Conservation (phyloP, 2,113 vertebrate genomes). For the Tachycineta bicolor region DNA sequence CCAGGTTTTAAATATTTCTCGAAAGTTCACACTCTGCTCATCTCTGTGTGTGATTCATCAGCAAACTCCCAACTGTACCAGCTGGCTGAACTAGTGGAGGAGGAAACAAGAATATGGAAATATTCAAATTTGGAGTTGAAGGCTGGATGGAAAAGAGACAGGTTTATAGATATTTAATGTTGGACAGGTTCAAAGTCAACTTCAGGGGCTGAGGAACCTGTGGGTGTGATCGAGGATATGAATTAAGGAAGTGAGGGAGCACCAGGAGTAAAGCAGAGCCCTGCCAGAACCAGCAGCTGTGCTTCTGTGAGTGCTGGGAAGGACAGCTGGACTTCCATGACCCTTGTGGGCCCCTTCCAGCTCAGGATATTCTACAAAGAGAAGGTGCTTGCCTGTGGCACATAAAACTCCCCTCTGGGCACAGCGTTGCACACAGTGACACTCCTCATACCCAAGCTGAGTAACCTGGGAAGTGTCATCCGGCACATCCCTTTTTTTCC, state of each 20-base stretch:
- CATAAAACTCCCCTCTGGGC: neutral
- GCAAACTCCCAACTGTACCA: neutral
- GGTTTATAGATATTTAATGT: neutral
- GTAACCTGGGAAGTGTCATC: rapidly evolving
- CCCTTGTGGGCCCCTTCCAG: neutral
- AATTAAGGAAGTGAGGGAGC: neutral
- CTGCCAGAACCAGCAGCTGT: neutral
- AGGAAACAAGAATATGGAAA: neutral
- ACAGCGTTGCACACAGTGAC: rapidly evolving
- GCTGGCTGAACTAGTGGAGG: neutral
- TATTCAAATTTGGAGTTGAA: neutral
- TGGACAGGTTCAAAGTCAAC: neutral
- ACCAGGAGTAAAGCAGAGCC: neutral
- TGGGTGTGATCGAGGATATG: neutral
- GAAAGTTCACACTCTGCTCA: neutral
- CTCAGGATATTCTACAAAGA: neutral
- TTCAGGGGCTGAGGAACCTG: neutral
- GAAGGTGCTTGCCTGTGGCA: neutral
- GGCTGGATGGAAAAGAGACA: neutral
- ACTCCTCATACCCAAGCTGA: neutral
- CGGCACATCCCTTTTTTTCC: neutral
- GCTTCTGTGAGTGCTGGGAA: neutral
- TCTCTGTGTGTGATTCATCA: neutral
- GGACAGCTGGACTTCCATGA: neutral
- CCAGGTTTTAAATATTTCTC: neutral